Percentiles rank a stretch among this genome's conserved stretches.
These are phyloP conservation scores for Hippocampus zosterae DNA, from an alignment of 2,113 vertebrate species.

Conservation along the genomic window DNA sequence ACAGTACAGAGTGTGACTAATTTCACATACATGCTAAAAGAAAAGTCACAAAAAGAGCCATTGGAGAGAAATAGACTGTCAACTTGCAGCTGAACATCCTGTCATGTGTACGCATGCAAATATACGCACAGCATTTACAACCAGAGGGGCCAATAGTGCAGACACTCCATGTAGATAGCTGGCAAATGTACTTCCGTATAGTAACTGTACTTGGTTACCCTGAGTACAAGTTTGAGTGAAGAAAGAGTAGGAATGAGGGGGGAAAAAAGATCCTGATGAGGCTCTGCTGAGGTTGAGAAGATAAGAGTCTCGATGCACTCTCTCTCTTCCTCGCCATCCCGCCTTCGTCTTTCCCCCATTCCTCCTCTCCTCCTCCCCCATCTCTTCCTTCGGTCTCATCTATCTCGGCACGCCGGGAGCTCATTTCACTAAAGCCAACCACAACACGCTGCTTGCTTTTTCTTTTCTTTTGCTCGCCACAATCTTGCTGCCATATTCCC, in stretches of 20 bases:
- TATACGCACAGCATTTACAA: neutral
- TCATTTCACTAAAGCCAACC: constrained; percentile 61
- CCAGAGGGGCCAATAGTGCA: neutral
- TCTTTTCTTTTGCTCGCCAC: constrained; percentile 25
- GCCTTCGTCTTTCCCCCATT: constrained; percentile 18
- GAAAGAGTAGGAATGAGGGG: neutral
- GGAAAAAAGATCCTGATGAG: neutral
- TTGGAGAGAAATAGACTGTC: no score
- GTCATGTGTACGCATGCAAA: neutral
- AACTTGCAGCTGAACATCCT: neutral
- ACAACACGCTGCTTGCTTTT: constrained; percentile 48
- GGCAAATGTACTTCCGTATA: neutral
- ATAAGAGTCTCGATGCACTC: constrained; percentile 51
- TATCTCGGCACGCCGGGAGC: constrained; percentile 42
- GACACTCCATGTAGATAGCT: neutral
- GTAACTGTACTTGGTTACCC: neutral
- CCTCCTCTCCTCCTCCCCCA: constrained; percentile 1
- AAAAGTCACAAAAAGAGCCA: no score
- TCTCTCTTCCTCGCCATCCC: constrained; percentile 46
- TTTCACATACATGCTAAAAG: no score
- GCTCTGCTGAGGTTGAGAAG: constrained; percentile 61
- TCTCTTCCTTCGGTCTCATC: constrained; percentile 32
- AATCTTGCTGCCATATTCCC: constrained; percentile 37
- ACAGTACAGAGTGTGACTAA: no score
- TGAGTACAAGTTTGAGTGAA: no score